phyloP scores from a whole-genome alignment of 2,113 vertebrate species.

The Anas platyrhynchos region DNA sequence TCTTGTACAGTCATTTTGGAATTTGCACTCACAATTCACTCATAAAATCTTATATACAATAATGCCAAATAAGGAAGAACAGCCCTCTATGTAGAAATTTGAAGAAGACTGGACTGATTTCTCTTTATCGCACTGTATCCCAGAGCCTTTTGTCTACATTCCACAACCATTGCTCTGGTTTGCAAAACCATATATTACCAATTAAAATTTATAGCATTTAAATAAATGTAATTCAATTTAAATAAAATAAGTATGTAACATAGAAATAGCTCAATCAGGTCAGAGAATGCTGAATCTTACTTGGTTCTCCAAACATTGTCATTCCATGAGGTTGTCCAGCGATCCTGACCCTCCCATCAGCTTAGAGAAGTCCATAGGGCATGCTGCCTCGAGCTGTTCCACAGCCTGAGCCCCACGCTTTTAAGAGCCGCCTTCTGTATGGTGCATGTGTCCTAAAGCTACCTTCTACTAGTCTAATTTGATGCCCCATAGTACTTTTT shows the following conservation, averaged over 20 bases:
- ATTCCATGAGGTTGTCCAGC: not conserved
- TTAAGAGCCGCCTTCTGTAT: not conserved
- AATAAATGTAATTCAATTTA: too few relatives aligned
- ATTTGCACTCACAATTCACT: not conserved
- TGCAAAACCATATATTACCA: not conserved
- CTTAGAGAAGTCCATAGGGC: not conserved
- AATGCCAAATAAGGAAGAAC: not conserved
- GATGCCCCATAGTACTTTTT: not conserved
- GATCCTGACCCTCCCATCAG: not conserved
- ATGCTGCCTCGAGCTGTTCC: not conserved
- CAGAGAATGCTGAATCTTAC: not conserved
- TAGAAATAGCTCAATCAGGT: not conserved
- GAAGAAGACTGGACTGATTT: slow-evolving; percentile 23
- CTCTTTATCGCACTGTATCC: not conserved
- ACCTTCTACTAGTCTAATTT: not conserved
- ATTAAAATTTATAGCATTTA: not conserved
- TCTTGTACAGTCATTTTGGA: not conserved
- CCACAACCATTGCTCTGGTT: not conserved
- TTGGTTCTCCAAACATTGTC: not conserved
- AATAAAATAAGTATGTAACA: not conserved
- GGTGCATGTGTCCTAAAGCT: not conserved
- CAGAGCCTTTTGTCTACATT: not conserved
- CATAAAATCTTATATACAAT: not conserved
- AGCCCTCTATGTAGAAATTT: not conserved
- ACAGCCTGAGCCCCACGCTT: not conserved